These are phyloP conservation scores for Pollenia griseotomentosa DNA, from an alignment of 2,888 invertebrate species.

Conservation along the genomic window DNA sequence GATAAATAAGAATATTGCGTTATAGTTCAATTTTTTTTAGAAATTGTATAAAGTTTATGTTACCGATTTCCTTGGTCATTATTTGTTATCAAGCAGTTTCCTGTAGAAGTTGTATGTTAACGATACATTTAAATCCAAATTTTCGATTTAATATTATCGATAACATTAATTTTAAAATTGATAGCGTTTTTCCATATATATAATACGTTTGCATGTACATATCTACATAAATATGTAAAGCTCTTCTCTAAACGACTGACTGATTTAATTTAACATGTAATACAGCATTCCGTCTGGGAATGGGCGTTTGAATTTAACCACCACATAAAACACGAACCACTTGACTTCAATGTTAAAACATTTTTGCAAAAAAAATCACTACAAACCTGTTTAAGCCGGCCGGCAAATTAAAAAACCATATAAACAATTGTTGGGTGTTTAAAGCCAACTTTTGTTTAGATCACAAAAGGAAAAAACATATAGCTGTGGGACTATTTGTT, in stretches of 20 bases:
- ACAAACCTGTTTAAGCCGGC: conserved; percentile 70
- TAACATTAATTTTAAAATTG: too few relatives aligned
- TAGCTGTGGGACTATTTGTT: not conserved
- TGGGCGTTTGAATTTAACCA: conserved; percentile 15
- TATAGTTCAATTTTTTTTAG: too few relatives aligned
- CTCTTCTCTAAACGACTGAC: conserved; percentile 15
- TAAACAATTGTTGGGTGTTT: not conserved
- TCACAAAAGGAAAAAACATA: not conserved
- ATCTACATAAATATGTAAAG: too few relatives aligned
- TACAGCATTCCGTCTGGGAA: conserved; percentile 12
- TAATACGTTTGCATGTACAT: too few relatives aligned
- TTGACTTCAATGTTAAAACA: conserved; percentile 15
- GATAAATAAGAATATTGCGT: too few relatives aligned
- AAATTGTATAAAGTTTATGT: too few relatives aligned
- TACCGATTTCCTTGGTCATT: too few relatives aligned
- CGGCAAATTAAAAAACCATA: conserved; percentile 46
- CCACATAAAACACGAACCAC: conserved; percentile 21
- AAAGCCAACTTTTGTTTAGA: not conserved
- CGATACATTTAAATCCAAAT: too few relatives aligned
- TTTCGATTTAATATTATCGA: too few relatives aligned
- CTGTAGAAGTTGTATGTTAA: too few relatives aligned
- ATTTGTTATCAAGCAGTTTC: too few relatives aligned
- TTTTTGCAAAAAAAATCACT: not conserved
- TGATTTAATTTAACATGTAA: conserved; percentile 23
- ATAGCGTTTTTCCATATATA: too few relatives aligned